These are phyloP conservation scores for Cisticola juncidis DNA, from an alignment of 2,113 vertebrate species.

Conservation along the genomic window DNA sequence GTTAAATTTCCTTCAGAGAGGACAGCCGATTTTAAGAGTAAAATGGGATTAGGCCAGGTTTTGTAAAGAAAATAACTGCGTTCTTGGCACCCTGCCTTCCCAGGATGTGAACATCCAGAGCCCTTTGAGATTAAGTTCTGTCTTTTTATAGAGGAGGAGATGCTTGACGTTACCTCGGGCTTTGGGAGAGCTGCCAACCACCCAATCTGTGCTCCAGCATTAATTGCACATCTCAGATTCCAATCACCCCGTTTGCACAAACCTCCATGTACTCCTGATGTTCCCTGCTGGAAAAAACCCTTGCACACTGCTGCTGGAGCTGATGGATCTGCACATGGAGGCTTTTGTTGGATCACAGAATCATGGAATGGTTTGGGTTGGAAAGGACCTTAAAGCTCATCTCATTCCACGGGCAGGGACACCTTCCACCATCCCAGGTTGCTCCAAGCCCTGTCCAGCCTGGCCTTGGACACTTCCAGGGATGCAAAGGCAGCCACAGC, in stretches of 20 bases:
- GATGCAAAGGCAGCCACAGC: not conserved
- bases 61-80: not conserved
- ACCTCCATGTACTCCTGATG: not conserved
- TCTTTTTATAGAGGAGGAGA: not conserved
- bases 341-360: not conserved
- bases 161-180: not conserved
- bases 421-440: rapidly evolving
- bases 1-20: not conserved
- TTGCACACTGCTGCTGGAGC: not conserved
- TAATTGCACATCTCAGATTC: slow-evolving; percentile 1
- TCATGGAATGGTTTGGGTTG: not conserved
- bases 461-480: not conserved
- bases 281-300: not conserved
- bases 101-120: not conserved
- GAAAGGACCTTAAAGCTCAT: not conserved
- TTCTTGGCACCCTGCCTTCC: not conserved
- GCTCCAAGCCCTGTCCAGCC: rapidly evolving
- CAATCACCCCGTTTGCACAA: not conserved
- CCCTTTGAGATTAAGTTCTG: not conserved
- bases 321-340: not conserved
- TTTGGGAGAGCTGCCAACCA: not conserved
- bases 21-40: not conserved
- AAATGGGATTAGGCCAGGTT: slow-evolving; percentile 10
- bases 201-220: not conserved
- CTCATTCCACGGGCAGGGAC: not conserved